Evolutionary conservation across 1,140 invertebrate species (phyloP), one percentile per base, ranked within the genome.

Genomic region (Micrasema longulum): DNA sequence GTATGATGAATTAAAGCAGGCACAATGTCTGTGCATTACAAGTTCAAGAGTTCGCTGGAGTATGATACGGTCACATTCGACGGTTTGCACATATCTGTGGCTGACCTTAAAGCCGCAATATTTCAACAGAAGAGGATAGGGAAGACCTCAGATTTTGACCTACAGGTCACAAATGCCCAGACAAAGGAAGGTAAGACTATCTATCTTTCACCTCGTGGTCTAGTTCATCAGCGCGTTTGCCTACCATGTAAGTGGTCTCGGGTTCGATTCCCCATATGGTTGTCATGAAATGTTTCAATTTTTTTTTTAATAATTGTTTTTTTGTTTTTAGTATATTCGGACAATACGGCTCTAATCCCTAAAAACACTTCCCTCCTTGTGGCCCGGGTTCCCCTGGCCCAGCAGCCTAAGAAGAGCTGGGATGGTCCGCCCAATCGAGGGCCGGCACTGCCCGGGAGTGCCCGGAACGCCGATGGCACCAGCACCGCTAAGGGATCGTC

Each of bases 361-460:
- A 97, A 98, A 85, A 99, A 99, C 83, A 96, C 97, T 62, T 98
- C 97, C 41, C 88, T 99, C n/a, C 92, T 98, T 72, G 95, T 99
- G 69, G 93, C 95, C 35, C 87, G 97, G 80, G 90, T 99, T 69
- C 97, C 97, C 16, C 84, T 97, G 35, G 84, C 89, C 43, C 90
- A 93, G 79, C 91, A 90, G 80, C 83, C 87, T 31, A 93, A 92
- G 76, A 90, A 92, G 82, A 87, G 90, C 77, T 93, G 92, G 91
- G 90, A 91, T 82, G 85, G 86, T 52, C 35, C 55, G 12, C 75
- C 73, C 12, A 31, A 65, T 0, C 26, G 52, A 9, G 41, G 22
- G 78, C 77, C 76, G 22, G 45, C 48, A 78, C 75, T 72, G 77
- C 78, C 70, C 77, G 67, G 26, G 3, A 31, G 26, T 31, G 2